Percentiles rank a stretch among this genome's conserved stretches.
Evolutionary conservation across 2,113 vertebrate species (phyloP).

Genomic region (Hyperoodon ampullatus): DNA sequence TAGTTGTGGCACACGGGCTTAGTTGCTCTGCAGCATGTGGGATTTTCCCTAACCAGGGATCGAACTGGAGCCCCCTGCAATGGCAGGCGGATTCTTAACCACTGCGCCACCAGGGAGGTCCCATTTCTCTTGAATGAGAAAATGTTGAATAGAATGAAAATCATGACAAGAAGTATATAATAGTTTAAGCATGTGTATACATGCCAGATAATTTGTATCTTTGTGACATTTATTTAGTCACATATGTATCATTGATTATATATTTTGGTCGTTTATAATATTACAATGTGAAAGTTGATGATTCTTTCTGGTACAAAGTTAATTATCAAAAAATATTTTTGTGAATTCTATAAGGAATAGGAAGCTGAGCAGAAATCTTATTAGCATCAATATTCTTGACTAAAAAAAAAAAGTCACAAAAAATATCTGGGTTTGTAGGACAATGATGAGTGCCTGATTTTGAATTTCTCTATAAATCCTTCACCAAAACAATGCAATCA

Average conservation of each 20-base stretch:
- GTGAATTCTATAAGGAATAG: background rate
- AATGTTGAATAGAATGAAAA: background rate
- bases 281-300: background rate
- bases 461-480: background rate
- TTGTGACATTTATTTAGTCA: background rate
- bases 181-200: background rate
- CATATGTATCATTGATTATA: background rate
- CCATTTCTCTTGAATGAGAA: background rate
- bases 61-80: too few relatives aligned
- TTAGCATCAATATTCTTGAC: background rate
- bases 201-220: background rate
- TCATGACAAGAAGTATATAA: background rate
- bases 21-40: too few relatives aligned
- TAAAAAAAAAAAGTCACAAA: background rate
- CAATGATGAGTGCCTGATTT: background rate
- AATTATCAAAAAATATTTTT: background rate
- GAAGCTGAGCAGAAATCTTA: background rate
- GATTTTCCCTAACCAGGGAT: too few relatives aligned
- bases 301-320: background rate
- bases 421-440: background rate
- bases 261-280: background rate
- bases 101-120: too few relatives aligned
- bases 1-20: too few relatives aligned
- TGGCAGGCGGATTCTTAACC: too few relatives aligned
- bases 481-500: background rate